Base-by-base conservation (phyloP, 2,888 invertebrate species). In the Girardia tigrina region DNA sequence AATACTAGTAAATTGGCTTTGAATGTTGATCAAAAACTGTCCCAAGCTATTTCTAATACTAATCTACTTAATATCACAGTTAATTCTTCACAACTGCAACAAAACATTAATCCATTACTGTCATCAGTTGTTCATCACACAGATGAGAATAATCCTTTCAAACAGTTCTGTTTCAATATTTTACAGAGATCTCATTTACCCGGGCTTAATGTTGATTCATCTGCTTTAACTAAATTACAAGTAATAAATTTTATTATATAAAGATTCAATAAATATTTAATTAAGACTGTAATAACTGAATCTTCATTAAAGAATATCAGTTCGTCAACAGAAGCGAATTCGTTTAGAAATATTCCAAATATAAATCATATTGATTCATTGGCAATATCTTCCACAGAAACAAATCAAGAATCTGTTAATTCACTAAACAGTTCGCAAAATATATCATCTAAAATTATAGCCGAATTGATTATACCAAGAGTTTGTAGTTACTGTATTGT, bases 11-110 rank as follows among this genome's bases (percentile, higher is more conserved):
- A 56, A 56, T 56, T 56, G n/a, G 23, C 56, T 56, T 56, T 56
- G n/a, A 56, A 56, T 56, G 23, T 56, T 56, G 56, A 56, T 56
- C 23, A n/a, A 56, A 56, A 16, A 20, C 4, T 56, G n/a, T 16
- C 56, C 23, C 56, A 4, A n/a, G 23, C 56, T 20, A 56, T 56
- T 56, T 56, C 56, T 4, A 56, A 4, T 20, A 56, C 6, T 23
- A 56, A 56, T 56, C 23, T 56, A 56, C 23, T 56, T 56, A 56
- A 56, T 56, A 56, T 56, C n/a, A n/a, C 56, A 56, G n/a, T 56
- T 16, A 56, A 56, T 56, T 56, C 56, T 56, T n/a, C 56, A 16
- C 56, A 56, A 16, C 23, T 23, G 4, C 36, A 36, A 36, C 36
- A 36, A 36, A 56, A 23, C 23, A n/a, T 4, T n/a, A 56, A n/a